phyloP scores from a whole-genome alignment of 2,888 invertebrate genomes.

The Muscina levida region DNA sequence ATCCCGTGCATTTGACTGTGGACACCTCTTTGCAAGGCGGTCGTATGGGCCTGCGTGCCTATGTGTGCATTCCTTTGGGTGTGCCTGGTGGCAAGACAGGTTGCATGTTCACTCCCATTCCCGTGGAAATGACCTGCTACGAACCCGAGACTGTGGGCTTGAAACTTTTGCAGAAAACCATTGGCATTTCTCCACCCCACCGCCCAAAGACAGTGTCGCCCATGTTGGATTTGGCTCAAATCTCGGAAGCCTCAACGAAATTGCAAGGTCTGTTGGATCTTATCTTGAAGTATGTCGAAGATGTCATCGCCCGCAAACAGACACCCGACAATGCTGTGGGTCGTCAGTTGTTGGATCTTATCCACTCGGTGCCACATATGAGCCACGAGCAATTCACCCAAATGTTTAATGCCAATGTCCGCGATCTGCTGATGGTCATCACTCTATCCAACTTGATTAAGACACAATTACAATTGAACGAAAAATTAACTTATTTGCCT shows the following conservation, averaged over 20 bases:
- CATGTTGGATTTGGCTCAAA: constrained; percentile 88
- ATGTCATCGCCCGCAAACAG: constrained; percentile 90
- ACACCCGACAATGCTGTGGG: constrained; percentile 93
- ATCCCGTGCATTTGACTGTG: constrained; percentile 96
- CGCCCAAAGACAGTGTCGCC: constrained; percentile 85
- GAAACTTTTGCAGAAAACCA: constrained; percentile 91
- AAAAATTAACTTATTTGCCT: constrained; percentile 93
- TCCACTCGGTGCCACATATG: constrained; percentile 95
- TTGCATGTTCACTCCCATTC: constrained; percentile 97
- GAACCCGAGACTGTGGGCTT: constrained; percentile 93
- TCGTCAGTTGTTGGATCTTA: constrained; percentile 92
- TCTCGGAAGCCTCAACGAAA: constrained; percentile 91
- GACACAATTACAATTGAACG: constrained; percentile 97
- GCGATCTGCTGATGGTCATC: constrained; percentile 98
- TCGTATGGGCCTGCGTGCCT: constrained; percentile 96
- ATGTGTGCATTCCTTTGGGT: constrained; percentile 94
- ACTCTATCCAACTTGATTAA: constrained; percentile 97
- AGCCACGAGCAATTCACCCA: constrained; percentile 93
- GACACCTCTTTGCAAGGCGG: constrained; percentile 94
- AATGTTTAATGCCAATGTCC: constrained; percentile 97
- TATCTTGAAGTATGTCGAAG: constrained; percentile 92
- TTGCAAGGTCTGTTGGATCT: constrained; percentile 89
- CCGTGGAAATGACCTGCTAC: constrained; percentile 92
- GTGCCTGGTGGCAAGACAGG: constrained; percentile 96
- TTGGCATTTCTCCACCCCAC: constrained; percentile 81